Evolutionary conservation across 2,888 invertebrate species (phyloP), one percentile per base, ranked within the genome.

Genomic region (Gibbula magus): DNA sequence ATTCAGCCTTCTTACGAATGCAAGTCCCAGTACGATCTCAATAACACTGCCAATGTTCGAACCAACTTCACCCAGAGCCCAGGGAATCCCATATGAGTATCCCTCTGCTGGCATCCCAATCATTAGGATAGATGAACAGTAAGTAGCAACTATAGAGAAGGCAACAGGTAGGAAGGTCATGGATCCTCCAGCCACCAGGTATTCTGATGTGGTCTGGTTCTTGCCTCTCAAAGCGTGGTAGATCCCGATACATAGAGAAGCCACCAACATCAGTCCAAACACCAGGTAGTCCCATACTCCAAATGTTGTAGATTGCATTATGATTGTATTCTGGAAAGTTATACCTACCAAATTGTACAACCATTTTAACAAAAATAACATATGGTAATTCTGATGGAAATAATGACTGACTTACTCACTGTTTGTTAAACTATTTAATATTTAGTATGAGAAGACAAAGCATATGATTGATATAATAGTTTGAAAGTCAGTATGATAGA

Each of bases 41-140:
- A n/a, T n/a, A n/a, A n/a, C n/a, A n/a, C n/a, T n/a, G n/a, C n/a
- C 61, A n/a, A 61, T 29, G 20, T 13, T 29, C 16, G 1, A 10
- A 22, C 61, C 29, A 29, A 61, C 18, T 5, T n/a, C n/a, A n/a
- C 29, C 25, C 1, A 61, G 61, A 22, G 13, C 25, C 5, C 13
- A 29, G 3, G 25, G 4, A 2, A 61, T 88, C 16, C 89, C 89
- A 75, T 82, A 85, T 77, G 81, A 81, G 77, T 88, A 88, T n/a
- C 88, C 85, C 80, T 88, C 88, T 2, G 87, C 88, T 22, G 88
- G 87, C 20, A 86, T 87, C 8, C 86, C 87, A 25, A 90, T 84
- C 39, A 89, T 81, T 16, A 88, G 87, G 10, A 89, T 87, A 5
- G 89, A 88, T 0, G 90, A 90, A 81, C 89, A 88, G 81, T 89